These are phyloP conservation scores for Melierax canorus DNA, from an alignment of 2,113 vertebrate species.

Conservation along the genomic window DNA sequence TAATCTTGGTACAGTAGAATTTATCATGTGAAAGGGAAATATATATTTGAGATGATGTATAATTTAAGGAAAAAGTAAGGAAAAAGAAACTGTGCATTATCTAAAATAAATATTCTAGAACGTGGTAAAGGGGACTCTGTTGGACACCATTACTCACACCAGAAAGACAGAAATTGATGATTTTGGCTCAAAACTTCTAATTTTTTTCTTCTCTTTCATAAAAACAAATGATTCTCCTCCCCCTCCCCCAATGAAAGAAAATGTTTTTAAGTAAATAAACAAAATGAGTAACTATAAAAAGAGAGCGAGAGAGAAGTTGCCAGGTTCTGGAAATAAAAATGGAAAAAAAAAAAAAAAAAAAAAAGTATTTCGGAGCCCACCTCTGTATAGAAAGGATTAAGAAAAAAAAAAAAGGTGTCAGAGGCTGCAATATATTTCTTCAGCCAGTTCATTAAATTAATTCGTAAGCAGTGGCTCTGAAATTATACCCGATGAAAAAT, in stretches of 20 bases:
- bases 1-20: conserved; percentile 68
- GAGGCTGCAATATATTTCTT: conserved; percentile 92
- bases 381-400: conserved; percentile 76
- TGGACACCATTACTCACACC: conserved; percentile 61
- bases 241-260: not conserved
- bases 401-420: conserved; percentile 88
- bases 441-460: conserved; percentile 99
- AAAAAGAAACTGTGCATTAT: conserved; percentile 70
- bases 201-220: not conserved
- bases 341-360: not conserved
- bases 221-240: not conserved
- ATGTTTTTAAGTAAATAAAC: conserved; percentile 64
- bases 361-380: conserved; percentile 69
- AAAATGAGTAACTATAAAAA: conserved; percentile 71
- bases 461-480: conserved; percentile 95
- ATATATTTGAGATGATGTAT: conserved; percentile 71
- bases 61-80: conserved; percentile 62
- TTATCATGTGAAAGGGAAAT: conserved; percentile 71
- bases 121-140: conserved; percentile 41
- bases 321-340: conserved; percentile 69
- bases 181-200: conserved; percentile 45
- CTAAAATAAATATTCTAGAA: conserved; percentile 70
- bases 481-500: conserved; percentile 99
- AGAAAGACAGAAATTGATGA: conserved; percentile 62
- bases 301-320: conserved; percentile 73